Base-by-base conservation (phyloP, 2,797 vertebrate species). In the Typhlichthys eigenmanni region DNA sequence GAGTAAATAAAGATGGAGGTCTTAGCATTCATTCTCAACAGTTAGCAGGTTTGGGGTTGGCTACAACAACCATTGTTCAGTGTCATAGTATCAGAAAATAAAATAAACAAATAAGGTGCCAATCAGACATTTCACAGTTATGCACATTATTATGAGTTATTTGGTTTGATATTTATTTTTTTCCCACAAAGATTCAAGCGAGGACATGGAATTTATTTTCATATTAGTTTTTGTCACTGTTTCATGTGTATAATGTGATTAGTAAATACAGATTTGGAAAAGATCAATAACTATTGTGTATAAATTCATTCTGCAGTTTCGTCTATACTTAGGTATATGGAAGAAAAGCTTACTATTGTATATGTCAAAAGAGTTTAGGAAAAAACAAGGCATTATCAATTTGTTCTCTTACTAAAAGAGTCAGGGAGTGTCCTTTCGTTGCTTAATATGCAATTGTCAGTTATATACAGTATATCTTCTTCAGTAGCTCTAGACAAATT, bases 141-240 rank as follows among this genome's bases (percentile, higher is more conserved):
- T 69, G 75, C 78, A 84, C 82, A 76, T 80, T 60, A 76, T 62
- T 62, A 54, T 63, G 5, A 55, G 46, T 60, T 50, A 76, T 51
- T 81, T 45, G 48, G 47, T 59, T 75, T 64, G 4, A 73, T 81
- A 68, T 63, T 63, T 72, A 72, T 86, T 85, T 85, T 84, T 83
- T 81, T 54, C 68, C 43, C 46, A 47, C 69, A 13, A 62, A 3
- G 5, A 62, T 61, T 62, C 29, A 48, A 54, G 5, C 4, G 24
- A 75, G 32, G 16, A 56, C 57, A 71, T 68, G 60, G 12, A 83
- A 86, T 87, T 85, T 87, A 78, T 86, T 82, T 72, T 77, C 46
- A 61, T 48, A 62, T 29, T 57, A 5, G 54, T 47, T 63, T 55
- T 38, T 58, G 53, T 63, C 64, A 55, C 70, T 67, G 60, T 59